These are phyloP conservation scores for Neoseiulus cucumeris DNA, from an alignment of 1,140 invertebrate species.

Conservation along the genomic window DNA sequence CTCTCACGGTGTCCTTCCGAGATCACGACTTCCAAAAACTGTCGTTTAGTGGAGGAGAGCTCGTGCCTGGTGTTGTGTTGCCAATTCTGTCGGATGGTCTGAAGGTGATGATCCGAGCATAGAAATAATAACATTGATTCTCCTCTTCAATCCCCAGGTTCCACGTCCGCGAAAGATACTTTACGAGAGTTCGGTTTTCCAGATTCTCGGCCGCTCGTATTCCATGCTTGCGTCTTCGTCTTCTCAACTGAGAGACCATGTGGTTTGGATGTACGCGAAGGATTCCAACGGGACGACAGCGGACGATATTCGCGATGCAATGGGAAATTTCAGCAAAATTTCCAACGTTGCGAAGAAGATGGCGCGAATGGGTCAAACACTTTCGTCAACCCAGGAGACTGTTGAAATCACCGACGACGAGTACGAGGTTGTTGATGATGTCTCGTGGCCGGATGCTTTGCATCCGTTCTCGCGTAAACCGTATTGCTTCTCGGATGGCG, in stretches of 20 bases:
- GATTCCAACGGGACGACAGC: conserved; percentile 16
- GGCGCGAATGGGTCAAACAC: conserved; percentile 25
- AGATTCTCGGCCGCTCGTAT: conserved; percentile 20
- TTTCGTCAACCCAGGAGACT: conserved; percentile 45
- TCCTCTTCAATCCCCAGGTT: too few relatives aligned
- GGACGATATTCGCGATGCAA: conserved; percentile 14
- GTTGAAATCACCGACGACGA: conserved; percentile 45
- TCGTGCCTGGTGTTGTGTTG: conserved; percentile 15
- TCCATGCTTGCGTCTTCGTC: conserved; percentile 23
- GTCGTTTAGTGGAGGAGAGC: conserved; percentile 11
- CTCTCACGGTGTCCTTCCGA: conserved; percentile 16
- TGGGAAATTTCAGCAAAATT: conserved; percentile 22
- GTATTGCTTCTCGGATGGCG: conserved; percentile 23
- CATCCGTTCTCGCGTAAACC: conserved; percentile 12
- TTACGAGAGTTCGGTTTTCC: not conserved
- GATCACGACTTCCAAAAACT: conserved; percentile 17
- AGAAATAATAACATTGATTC: too few relatives aligned
- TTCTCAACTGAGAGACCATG: conserved; percentile 24
- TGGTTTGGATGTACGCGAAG: conserved; percentile 23
- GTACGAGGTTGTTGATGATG: conserved; percentile 21
- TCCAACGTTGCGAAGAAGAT: conserved; percentile 23
- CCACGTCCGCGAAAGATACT: too few relatives aligned
- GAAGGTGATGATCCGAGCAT: too few relatives aligned
- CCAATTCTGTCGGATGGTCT: conserved; percentile 17
- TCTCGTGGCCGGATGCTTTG: conserved; percentile 4